phyloP scores from a whole-genome alignment of 2,888 invertebrate species.

The Euzetes globulus region DNA sequence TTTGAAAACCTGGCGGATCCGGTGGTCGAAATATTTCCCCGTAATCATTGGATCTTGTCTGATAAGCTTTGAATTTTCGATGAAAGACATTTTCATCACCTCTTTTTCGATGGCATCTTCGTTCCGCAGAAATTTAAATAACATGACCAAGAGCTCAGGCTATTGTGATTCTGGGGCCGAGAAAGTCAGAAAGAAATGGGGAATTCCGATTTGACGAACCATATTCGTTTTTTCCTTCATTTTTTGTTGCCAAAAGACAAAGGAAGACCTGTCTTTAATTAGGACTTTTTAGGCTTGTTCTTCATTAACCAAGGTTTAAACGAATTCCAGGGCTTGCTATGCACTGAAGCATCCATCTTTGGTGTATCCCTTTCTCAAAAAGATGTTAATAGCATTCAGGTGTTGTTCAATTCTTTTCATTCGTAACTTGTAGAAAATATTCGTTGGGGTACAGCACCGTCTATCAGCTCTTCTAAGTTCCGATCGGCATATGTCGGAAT shows the following conservation, averaged over 20 bases:
- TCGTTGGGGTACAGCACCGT: not conserved
- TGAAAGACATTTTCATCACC: not conserved
- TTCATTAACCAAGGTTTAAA: not conserved
- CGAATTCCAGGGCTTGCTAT: not conserved
- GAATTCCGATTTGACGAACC: slow-evolving; percentile 5
- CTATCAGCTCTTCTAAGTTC: not conserved
- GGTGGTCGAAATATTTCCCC: slow-evolving; percentile 42
- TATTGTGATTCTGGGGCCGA: slow-evolving; percentile 24
- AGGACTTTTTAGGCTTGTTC: not conserved
- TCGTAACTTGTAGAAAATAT: not conserved
- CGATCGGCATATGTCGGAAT: not conserved
- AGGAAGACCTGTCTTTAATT: slow-evolving; percentile 39
- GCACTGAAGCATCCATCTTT: not conserved
- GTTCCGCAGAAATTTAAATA: slow-evolving; percentile 38
- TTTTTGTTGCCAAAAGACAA: slow-evolving; percentile 33
- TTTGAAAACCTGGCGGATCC: slow-evolving; percentile 38
- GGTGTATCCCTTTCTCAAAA: not conserved
- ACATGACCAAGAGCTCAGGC: slow-evolving; percentile 23
- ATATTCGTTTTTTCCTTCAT: slow-evolving; percentile 30
- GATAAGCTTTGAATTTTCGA: slow-evolving; percentile 33
- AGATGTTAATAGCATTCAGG: not conserved
- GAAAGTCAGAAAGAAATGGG: slow-evolving; percentile 9
- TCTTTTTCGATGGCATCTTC: not conserved
- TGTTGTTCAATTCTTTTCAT: not conserved
- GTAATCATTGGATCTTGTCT: slow-evolving; percentile 42